phyloP scores from a whole-genome alignment of 2,888 invertebrate genomes.

The Mimas tiliae region DNA sequence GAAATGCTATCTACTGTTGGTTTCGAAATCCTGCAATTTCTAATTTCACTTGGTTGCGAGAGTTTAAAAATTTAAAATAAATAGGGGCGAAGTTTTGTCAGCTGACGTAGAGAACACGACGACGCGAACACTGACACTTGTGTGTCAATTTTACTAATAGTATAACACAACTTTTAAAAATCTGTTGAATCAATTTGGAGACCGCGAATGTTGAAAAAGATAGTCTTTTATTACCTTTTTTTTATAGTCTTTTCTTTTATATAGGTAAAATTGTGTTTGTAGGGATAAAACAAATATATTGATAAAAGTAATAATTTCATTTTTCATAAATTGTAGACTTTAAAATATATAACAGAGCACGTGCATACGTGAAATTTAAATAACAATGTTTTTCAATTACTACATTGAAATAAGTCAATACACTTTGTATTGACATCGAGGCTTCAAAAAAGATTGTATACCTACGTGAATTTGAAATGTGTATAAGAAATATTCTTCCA shows the following conservation, averaged over 20 bases:
- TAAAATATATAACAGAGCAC: neutral
- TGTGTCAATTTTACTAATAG: neutral
- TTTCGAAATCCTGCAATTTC: no score
- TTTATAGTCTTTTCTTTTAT: no score
- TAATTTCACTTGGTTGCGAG: no score
- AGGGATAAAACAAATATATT: no score
- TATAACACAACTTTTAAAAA: neutral
- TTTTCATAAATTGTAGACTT: no score
- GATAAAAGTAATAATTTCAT: no score
- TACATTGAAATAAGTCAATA: neutral
- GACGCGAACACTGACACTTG: no score
- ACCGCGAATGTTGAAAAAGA: neutral
- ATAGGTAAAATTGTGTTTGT: neutral
- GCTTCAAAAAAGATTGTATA: neutral
- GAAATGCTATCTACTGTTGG: no score
- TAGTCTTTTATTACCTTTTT: neutral
- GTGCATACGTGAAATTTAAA: neutral
- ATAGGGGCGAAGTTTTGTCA: no score
- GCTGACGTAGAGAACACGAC: no score
- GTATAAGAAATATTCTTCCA: neutral
- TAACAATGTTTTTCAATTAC: neutral
- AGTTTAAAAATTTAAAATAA: no score
- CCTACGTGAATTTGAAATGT: slow-evolving; percentile 7
- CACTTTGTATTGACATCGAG: neutral
- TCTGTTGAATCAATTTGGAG: neutral